Base-by-base conservation (phyloP, 2,113 vertebrate species). In the Onychostoma macrolepis region DNA sequence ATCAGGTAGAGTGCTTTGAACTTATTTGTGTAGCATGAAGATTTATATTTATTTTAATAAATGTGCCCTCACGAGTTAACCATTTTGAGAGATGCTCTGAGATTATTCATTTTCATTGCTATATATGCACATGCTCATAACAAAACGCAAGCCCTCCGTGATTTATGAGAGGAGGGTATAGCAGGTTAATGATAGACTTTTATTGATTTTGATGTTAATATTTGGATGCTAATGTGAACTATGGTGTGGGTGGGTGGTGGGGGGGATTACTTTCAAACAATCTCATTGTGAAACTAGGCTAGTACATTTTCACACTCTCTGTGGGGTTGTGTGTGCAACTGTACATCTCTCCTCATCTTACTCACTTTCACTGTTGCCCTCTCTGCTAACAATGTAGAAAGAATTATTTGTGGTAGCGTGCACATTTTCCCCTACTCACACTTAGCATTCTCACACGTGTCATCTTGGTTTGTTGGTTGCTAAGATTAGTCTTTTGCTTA, bases 231-330 rank as follows among this genome's bases (percentile, higher is more conserved):
- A 1, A 30, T 30, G 38, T 65, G 4, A 43, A 6, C 24, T 30
- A 10, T 30, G n/a, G n/a, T n/a, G n/a, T n/a, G n/a, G n/a, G n/a
- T n/a, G n/a, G n/a, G n/a, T n/a, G n/a, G n/a, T n/a, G 13, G 38
- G 33, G 80, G 41, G 28, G 36, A 83, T 15, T 28, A 33, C 63
- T 26, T 82, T 84, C 13, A 45, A 15, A 13, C 33, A 28, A 19
- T 36, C 4, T 84, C 65, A 84, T 84, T 74, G 48, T 84, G 82
- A 84, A 84, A 74, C 48, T 74, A 50, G 10, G 65, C 26, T 83
- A 2, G 43, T 71, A 36, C 1, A 71, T 71, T 50, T 50, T 50
- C 63, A 84, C 21, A 17, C 45, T 53, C 12, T 83, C 33, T 36
- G 82, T 74, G 67, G 69, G 69, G 58, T 24, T 61, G 11, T 28